phyloP scores from a whole-genome alignment of 1,140 invertebrate genomes.

The Lepidurus apus region DNA sequence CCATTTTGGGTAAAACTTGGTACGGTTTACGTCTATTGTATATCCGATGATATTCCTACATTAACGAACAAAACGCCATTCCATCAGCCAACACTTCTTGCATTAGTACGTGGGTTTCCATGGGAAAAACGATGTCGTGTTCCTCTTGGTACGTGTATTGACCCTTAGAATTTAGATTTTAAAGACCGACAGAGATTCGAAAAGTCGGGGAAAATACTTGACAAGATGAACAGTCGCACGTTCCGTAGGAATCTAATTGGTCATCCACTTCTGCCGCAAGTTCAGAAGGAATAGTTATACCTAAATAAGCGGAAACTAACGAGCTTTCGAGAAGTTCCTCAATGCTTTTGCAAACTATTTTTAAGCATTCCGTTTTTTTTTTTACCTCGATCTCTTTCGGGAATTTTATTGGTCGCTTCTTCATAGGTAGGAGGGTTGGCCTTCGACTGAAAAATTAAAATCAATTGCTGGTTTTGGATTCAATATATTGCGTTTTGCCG shows the following conservation, averaged over 20 bases:
- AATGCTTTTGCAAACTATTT: too few species aligned
- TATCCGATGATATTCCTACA: conserved; percentile 32
- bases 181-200: not conserved
- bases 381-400: not conserved
- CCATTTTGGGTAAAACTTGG: too few species aligned
- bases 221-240: not conserved
- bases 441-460: not conserved
- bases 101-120: conserved; percentile 42
- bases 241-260: not conserved
- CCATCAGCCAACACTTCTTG: conserved; percentile 41
- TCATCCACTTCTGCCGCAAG: not conserved
- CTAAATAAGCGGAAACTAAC: not conserved
- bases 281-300: not conserved
- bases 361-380: not conserved
- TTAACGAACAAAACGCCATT: conserved; percentile 40
- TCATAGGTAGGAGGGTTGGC: not conserved
- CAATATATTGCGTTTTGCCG: too few species aligned
- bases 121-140: conserved; percentile 38
- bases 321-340: too few species aligned
- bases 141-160: conserved; percentile 25
- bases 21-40: too few species aligned
- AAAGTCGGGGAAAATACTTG: not conserved
- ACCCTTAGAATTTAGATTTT: not conserved
- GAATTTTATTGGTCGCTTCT: not conserved
- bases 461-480: not conserved